A percentile compares a stretch with the other conserved stretches of the same genome.
These are phyloP conservation scores for Paramuricea clavata DNA, from an alignment of 92 coral and sea anemone species.

Conservation along the genomic window DNA sequence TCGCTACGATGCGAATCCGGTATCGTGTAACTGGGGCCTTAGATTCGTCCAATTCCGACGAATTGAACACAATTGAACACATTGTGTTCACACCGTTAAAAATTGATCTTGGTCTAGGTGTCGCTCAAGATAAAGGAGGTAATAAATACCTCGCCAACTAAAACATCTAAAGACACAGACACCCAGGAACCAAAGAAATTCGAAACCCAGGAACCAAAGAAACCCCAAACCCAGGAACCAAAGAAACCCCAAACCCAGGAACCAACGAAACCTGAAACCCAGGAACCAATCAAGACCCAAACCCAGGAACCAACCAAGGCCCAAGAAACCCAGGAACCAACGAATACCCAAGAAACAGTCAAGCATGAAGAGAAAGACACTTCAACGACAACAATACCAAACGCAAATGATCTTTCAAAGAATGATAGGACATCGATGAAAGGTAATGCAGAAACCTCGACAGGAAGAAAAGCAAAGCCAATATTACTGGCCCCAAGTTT, in stretches of 20 bases:
- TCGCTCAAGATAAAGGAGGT: neutral
- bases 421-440: neutral
- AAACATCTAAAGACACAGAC: neutral
- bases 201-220: neutral
- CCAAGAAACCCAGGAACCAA: too few species aligned
- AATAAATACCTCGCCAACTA: neutral
- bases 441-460: too few species aligned
- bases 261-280: too few species aligned
- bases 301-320: too few species aligned
- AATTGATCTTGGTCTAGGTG: neutral
- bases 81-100: too few species aligned
- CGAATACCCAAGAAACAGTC: neutral
- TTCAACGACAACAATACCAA: neutral
- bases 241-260: too few species aligned
- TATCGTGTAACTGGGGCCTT: too few species aligned
- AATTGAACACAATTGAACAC: too few species aligned
- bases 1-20: too few species aligned
- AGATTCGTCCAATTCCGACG: too few species aligned
- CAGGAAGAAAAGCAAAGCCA: slow-evolving; percentile 3
- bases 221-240: neutral
- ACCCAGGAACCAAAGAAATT: neutral
- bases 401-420: neutral
- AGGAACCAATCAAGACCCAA: too few species aligned
- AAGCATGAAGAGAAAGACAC: neutral
- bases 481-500: slow-evolving; percentile 42